Evolutionary conservation across 1,140 invertebrate genomes (phyloP), one percentile per base, ranked within the genome.

Genomic region (Fopius arisanus): DNA sequence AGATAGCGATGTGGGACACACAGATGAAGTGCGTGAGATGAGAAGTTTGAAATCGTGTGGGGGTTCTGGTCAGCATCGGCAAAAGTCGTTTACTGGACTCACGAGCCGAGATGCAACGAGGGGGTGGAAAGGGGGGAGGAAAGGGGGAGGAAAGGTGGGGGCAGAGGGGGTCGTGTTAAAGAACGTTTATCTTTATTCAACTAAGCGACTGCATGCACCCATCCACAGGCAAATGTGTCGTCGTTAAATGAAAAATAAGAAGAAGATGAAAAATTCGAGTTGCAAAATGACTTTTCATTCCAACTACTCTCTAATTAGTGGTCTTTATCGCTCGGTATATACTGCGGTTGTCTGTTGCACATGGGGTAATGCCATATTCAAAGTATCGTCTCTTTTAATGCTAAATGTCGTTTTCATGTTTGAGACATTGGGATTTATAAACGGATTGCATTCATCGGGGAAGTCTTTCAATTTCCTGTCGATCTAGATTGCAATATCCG

Each of bases 251-350:
- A 23, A 23, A 26, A 59, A 26, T 26, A 59, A 23, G 2, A 28
- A 59, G 54, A 59, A 21, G 14, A 43, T 19, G 16, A 43, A 48
- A 48, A 19, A n/a, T 12, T 7, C 48, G 19, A 70, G 26, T 73
- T 73, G 71, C 62, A 65, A 73, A 73, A 73, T 73, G 23, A 67
- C 43, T 73, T 73, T 73, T 73, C 63, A 73, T 73, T 73, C 66
- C 31, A 73, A 73, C 63, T 63, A 67, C 63, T 73, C 71, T 73
- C 71, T 73, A 73, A 73, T 73, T 73, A 73, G 71, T 67, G 37
- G 63, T 73, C 31, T 73, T 73, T 73, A 73, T 72, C 71, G 71
- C 14, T 59, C 26, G 23, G 54, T 59, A 37, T 62, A 31, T 63
- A 21, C 33, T 33, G 48, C 70, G 40, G 54, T 23, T 59, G 54